Conservation (phyloP, 2,113 vertebrate species). For the Calonectris borealis region DNA sequence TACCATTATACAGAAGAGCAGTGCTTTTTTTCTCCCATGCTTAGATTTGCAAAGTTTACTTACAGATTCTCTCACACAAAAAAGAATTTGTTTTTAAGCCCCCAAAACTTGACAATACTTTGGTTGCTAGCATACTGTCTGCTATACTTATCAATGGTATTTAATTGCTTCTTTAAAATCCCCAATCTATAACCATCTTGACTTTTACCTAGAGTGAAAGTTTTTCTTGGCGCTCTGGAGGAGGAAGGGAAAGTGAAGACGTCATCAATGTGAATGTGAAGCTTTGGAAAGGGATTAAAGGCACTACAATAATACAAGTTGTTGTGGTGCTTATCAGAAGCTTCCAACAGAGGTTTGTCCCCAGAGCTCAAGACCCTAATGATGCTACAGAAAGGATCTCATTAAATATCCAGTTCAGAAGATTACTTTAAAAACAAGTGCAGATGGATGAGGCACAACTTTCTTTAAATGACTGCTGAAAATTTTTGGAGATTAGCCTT, state of each 20-base stretch:
- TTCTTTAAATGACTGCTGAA: not conserved
- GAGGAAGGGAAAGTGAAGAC: not conserved
- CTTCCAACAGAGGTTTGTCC: not conserved
- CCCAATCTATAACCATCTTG: not conserved
- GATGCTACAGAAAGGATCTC: not conserved
- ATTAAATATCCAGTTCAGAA: not conserved
- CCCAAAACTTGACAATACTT: not conserved
- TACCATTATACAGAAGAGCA: not conserved
- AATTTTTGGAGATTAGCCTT: not conserved
- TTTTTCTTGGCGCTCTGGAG: not conserved
- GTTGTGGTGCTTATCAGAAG: not conserved
- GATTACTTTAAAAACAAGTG: not conserved
- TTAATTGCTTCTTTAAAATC: not conserved
- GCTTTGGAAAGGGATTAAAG: conserved; percentile 1
- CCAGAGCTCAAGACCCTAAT: not conserved
- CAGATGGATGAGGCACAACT: not conserved
- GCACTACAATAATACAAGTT: not conserved
- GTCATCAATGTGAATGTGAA: not conserved
- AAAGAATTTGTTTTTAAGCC: not conserved
- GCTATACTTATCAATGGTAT: not conserved
- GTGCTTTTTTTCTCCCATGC: not conserved
- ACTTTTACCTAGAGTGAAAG: not conserved
- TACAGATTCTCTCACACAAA: not conserved
- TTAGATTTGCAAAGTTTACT: not conserved
- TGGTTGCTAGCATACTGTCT: not conserved